Percentiles rank a stretch among this genome's conserved stretches.
phyloP scores from a whole-genome alignment of 1,140 invertebrate species.

The Neocloeon triangulifer region DNA sequence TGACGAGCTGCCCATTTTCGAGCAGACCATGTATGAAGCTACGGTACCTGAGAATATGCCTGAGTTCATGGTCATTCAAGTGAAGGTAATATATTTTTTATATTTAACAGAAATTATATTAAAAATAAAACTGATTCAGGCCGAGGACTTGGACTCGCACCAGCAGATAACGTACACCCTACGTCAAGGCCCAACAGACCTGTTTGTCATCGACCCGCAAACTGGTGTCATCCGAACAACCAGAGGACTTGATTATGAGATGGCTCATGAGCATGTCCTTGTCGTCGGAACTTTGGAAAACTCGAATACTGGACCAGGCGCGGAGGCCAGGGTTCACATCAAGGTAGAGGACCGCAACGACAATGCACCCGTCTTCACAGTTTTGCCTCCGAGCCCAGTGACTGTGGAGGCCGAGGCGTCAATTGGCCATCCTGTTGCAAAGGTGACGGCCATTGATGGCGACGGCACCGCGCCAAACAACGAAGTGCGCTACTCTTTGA shows the following conservation, averaged over 20 bases:
- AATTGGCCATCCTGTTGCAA: slow-evolving; percentile 56
- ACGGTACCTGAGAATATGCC: slow-evolving; percentile 62
- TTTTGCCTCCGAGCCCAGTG: slow-evolving; percentile 44
- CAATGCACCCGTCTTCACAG: slow-evolving; percentile 63
- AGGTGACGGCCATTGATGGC: slow-evolving; percentile 50
- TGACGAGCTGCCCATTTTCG: slow-evolving; percentile 67
- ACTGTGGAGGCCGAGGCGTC: slow-evolving; percentile 59
- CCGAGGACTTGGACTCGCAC: slow-evolving; percentile 54
- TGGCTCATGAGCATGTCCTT: slow-evolving; percentile 42
- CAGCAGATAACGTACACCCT: slow-evolving; percentile 63
- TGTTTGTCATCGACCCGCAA: slow-evolving; percentile 60
- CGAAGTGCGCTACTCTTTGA: slow-evolving; percentile 53
- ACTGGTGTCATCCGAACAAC: slow-evolving; percentile 53
- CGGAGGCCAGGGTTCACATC: slow-evolving; percentile 49
- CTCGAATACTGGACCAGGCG: slow-evolving; percentile 35
- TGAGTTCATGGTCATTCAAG: slow-evolving; percentile 49
- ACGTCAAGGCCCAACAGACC: slow-evolving; percentile 49
- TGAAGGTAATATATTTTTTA: slow-evolving; percentile 19
- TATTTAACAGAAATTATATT: not conserved
- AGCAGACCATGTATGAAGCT: slow-evolving; percentile 42
- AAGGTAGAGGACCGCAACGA: slow-evolving; percentile 66
- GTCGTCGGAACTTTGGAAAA: slow-evolving; percentile 65
- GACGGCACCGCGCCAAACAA: slow-evolving; percentile 64
- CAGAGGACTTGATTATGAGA: slow-evolving; percentile 55
- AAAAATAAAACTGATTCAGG: slow-evolving; percentile 17